Percentiles rank a stretch among this genome's conserved stretches.
Evolutionary conservation across 2,888 invertebrate species (phyloP).

Genomic region (Micropterix aruncella): DNA sequence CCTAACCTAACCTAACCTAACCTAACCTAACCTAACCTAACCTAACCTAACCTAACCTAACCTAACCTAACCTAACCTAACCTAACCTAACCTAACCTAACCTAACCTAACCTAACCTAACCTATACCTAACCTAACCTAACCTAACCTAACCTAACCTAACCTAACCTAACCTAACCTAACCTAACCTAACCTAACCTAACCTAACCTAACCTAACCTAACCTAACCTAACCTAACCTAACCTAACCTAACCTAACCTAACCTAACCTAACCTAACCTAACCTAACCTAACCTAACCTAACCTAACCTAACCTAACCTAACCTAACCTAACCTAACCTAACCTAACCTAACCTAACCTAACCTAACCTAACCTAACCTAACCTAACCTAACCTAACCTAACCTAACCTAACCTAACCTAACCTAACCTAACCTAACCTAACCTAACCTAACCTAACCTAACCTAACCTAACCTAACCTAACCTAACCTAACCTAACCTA

Average conservation of each 20-base stretch:
- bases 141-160: constrained; percentile 7
- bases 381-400: constrained; percentile 11
- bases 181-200: constrained; percentile 7
- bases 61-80: constrained; percentile 7
- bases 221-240: constrained; percentile 6
- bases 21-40: too few species aligned
- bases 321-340: constrained; percentile 10
- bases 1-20: constrained; percentile 6
- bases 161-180: constrained; percentile 7
- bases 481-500: too few species aligned
- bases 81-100: constrained; percentile 7
- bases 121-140: constrained; percentile 7
- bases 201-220: constrained; percentile 7
- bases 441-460: constrained; percentile 11
- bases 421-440: constrained; percentile 11
- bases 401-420: constrained; percentile 11
- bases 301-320: too few species aligned
- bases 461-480: constrained; percentile 9
- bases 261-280: constrained; percentile 5
- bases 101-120: constrained; percentile 7
- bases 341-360: constrained; percentile 8
- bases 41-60: constrained; percentile 5
- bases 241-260: constrained; percentile 7
- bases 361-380: constrained; percentile 11
- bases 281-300: constrained; percentile 7